Evolutionary conservation across 2,797 vertebrate genomes (phyloP).

Genomic region (Chromobotia macracanthus): DNA sequence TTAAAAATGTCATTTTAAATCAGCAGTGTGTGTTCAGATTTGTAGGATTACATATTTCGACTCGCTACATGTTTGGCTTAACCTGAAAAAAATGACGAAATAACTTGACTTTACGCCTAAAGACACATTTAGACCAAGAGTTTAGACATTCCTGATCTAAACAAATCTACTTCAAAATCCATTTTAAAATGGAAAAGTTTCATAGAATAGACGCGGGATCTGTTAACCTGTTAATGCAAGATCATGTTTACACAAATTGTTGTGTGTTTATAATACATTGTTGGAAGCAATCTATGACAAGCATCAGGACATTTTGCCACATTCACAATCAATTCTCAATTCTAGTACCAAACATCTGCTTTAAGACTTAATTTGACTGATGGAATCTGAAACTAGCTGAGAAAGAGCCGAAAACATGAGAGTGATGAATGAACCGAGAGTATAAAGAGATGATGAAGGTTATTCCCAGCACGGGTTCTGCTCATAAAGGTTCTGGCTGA

Average conservation of each 20-base stretch:
- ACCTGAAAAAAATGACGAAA: slow-evolving; percentile 19
- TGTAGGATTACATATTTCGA: slow-evolving; percentile 19
- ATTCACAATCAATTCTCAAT: too few species aligned
- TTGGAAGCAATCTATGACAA: not conserved
- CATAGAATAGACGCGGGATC: too few species aligned
- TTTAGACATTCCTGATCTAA: too few species aligned
- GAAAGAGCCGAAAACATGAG: slow-evolving; percentile 24
- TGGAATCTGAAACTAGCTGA: not conserved
- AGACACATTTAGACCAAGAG: not conserved
- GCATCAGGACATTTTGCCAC: not conserved
- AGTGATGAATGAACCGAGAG: slow-evolving; percentile 8
- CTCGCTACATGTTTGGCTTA: slow-evolving; percentile 40
- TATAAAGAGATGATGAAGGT: slow-evolving; percentile 42
- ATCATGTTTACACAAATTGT: too few species aligned
- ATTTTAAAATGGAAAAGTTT: too few species aligned
- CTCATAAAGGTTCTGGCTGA: slow-evolving; percentile 48
- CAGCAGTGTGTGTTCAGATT: not conserved
- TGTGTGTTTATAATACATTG: not conserved
- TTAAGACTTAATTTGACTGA: not conserved
- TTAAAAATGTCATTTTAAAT: not conserved
- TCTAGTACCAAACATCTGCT: not conserved
- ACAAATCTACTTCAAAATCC: too few species aligned
- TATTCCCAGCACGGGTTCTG: slow-evolving; percentile 37
- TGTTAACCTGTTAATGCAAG: not conserved
- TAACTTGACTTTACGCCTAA: not conserved